A percentile compares a stretch with the other conserved stretches of the same genome.
These are phyloP conservation scores for Sylvia borin DNA, from an alignment of 2,797 vertebrate species.

Conservation along the genomic window DNA sequence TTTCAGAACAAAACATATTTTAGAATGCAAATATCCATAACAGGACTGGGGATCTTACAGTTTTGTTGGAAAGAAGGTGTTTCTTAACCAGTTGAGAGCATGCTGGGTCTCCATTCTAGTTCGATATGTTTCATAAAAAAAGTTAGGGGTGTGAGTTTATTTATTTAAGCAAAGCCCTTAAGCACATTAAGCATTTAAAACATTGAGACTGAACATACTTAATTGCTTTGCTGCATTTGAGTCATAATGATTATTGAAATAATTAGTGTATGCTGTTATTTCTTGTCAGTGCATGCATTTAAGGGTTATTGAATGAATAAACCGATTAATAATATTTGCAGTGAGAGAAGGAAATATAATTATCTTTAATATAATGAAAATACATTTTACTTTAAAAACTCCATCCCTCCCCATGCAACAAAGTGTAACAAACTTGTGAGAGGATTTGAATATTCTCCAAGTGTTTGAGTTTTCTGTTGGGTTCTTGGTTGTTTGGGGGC, in stretches of 20 bases:
- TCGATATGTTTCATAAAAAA: background rate
- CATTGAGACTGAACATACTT: background rate
- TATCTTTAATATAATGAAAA: background rate
- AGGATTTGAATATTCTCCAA: background rate
- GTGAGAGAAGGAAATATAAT: background rate
- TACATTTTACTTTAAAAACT: background rate
- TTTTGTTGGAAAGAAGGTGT: background rate
- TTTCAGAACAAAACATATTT: background rate
- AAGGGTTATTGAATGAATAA: background rate
- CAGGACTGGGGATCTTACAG: background rate
- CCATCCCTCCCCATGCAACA: background rate
- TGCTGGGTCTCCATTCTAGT: background rate
- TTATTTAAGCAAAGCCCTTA: constrained; percentile 17
- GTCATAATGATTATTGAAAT: background rate
- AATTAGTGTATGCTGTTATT: background rate
- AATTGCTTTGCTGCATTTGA: background rate
- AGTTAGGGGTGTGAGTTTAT: background rate
- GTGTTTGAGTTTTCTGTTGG: background rate
- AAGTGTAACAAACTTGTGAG: background rate
- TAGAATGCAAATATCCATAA: background rate
- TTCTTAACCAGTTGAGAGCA: background rate
- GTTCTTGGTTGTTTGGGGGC: background rate
- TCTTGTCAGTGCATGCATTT: background rate
- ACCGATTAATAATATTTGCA: background rate
- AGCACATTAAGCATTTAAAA: background rate